phyloP scores from a whole-genome alignment of 2,113 vertebrate species.

The Eublepharis macularius region DNA sequence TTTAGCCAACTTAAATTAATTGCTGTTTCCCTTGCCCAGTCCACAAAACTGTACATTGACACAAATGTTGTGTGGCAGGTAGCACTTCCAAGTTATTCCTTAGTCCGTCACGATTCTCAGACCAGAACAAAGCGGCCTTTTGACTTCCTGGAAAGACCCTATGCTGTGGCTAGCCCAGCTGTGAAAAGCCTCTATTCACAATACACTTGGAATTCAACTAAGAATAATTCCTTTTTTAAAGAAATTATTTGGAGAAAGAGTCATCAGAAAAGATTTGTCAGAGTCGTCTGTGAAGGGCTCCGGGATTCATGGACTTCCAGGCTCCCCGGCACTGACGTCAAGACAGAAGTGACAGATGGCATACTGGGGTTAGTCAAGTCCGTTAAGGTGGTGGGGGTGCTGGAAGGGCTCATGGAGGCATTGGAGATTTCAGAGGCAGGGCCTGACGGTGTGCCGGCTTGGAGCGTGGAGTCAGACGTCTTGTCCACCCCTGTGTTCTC shows the following conservation, averaged over 20 bases:
- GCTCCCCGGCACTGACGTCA: constrained; percentile 89
- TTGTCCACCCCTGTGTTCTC: constrained; percentile 97
- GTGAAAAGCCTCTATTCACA: constrained; percentile 89
- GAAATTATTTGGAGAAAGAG: constrained; percentile 73
- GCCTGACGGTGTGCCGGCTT: constrained; percentile 93
- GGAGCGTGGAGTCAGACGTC: constrained; percentile 88
- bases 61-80: constrained; percentile 94
- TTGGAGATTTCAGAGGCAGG: constrained; percentile 97
- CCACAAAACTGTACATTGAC: constrained; percentile 92
- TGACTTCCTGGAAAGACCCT: constrained; percentile 79
- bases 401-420: constrained; percentile 95
- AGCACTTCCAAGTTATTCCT: constrained; percentile 82
- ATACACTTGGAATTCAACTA: constrained; percentile 87
- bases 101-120: constrained; percentile 76
- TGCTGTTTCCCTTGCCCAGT: constrained; percentile 87
- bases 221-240: constrained; percentile 85
- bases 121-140: constrained; percentile 77
- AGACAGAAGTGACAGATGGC: constrained; percentile 96
- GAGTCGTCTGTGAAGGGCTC: constrained; percentile 96
- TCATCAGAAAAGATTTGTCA: constrained; percentile 99
- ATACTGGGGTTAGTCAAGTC: constrained; percentile 98
- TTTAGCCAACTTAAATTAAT: constrained; percentile 89
- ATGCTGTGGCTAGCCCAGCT: constrained; percentile 82
- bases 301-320: constrained; percentile 94
- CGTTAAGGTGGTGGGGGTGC: constrained; percentile 95